Base-by-base conservation (phyloP, 2,797 vertebrate genomes). In the Acridotheres tristis region DNA sequence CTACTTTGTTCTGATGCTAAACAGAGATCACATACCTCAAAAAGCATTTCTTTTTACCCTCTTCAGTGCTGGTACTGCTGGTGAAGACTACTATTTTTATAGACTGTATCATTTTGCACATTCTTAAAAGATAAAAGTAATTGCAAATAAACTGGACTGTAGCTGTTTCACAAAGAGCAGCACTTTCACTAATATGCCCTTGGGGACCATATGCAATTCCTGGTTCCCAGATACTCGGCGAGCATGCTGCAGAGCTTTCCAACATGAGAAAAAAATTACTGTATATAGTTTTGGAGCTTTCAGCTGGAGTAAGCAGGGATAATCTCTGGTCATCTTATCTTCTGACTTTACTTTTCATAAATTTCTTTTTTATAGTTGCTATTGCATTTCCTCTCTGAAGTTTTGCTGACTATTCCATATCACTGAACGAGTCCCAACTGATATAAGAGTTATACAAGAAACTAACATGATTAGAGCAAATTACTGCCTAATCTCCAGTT, bases 101-200 rank as follows among this genome's bases (percentile, higher is more conserved):
- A 84, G 71, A n/a, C 38, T 63, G 17, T 74, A 81, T 95, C 67
- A 20, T 91, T 97, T 97, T 96, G 87, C 88, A 65, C 77, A 58
- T 89, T 90, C 79, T 96, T 74, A 84, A 89, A 91, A 87, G 89
- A 79, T 92, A 83, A 85, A 92, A 94, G 90, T 68, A 51, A 68
- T 34, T 79, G 74, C 71, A 59, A 95, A 57, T 54, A 67, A 26
- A 25, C 59, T 67, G 74, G 54, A 71, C 63, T 53, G 58, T 88
- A 89, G 79, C 82, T 82, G 40, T 34, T 38, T 62, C 88, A 69
- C 92, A 83, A 88, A 94, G 68, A 95, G 58, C 84, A 77, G 62
- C 23, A 47, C 75, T 94, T 95, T 95, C 94, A 58, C 88, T 54
- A 40, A 72, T 22, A 48, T 10, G 72, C 86, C 90, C 95, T 84